Base-by-base conservation (phyloP, 2,888 invertebrate genomes). In the Oscheius sp. region DNA sequence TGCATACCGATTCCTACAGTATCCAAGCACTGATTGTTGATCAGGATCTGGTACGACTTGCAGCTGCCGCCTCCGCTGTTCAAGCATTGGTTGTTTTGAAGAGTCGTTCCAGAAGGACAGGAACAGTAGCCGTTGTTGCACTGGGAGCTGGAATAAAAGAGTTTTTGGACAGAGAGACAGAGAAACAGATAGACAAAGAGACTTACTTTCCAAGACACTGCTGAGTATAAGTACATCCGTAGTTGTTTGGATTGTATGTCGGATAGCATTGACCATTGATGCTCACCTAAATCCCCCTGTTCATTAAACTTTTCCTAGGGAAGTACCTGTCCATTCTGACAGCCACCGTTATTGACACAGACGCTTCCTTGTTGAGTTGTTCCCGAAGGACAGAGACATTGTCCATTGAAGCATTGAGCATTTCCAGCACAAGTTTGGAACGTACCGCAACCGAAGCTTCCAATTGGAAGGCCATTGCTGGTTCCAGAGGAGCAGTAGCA, bases 351-450 rank as follows among this genome's bases (percentile, higher is more conserved):
- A 1, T 13, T 35, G 33, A 58, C 48, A 47, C 65, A 73, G 7
- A 66, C 55, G 29, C 4, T n/a, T 7, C 35, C 29, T 32, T 50
- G 48, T 13, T 50, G 57, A 10, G 50, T 29, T 2, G 48, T 10
- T 9, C 42, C 63, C 5, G n/a, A 11, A 2, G 50, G 32, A 51
- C 73, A 73, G 4, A 53, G 65, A 42, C 73, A 73, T 1, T 21
- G 33, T 32, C 73, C 73, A 21, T 37, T 47, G 5, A 21, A 9
- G 57, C 73, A 73, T 21, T 55, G 55, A 5, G 65, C 33, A 29
- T 65, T 65, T 10, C 77, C 76, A 0, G 73, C 62, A 66, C 86
- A 86, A 53, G 85, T 85, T 51, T 79, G 68, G 11, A 76, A 77
- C 65, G 65, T 70, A 48, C 76, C 74, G 53, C 87, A 87, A 5